phyloP scores from a whole-genome alignment of 2,113 vertebrate species.

The Silurus glanis region DNA sequence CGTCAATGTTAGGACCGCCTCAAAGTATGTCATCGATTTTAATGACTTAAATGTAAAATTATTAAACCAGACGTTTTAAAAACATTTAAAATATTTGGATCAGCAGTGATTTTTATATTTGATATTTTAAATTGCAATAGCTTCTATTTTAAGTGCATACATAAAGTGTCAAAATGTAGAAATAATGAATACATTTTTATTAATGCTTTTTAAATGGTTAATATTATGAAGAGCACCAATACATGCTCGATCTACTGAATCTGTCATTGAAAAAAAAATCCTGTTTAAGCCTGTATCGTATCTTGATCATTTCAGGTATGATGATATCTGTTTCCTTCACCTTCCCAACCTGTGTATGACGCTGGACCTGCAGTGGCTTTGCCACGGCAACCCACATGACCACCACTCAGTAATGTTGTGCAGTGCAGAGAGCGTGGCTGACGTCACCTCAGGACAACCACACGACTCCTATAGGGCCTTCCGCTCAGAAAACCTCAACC shows the following conservation, averaged over 20 bases:
- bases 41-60: not conserved
- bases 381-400: slow-evolving; percentile 93
- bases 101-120: not conserved
- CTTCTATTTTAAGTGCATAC: not conserved
- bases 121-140: not conserved
- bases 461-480: slow-evolving; percentile 96
- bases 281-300: not conserved
- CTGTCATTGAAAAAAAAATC: not conserved
- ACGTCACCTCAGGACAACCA: slow-evolving; percentile 85
- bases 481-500: slow-evolving; percentile 95
- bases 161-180: not conserved
- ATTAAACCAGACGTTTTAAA: not conserved
- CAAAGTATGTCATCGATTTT: slow-evolving; percentile 80
- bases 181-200: not conserved
- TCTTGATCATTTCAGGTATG: slow-evolving; percentile 77
- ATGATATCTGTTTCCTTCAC: slow-evolving; percentile 95
- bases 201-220: not conserved
- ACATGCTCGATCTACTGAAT: not conserved
- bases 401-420: slow-evolving; percentile 89
- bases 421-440: slow-evolving; percentile 82
- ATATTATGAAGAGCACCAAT: not conserved
- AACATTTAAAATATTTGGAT: not conserved
- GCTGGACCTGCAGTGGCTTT: slow-evolving; percentile 93
- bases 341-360: slow-evolving; percentile 94
- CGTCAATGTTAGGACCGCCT: slow-evolving; percentile 94